A percentile compares a stretch with the other conserved stretches of the same genome.
phyloP scores from a whole-genome alignment of 2,113 vertebrate genomes.

The Ancistrus triradiatus region DNA sequence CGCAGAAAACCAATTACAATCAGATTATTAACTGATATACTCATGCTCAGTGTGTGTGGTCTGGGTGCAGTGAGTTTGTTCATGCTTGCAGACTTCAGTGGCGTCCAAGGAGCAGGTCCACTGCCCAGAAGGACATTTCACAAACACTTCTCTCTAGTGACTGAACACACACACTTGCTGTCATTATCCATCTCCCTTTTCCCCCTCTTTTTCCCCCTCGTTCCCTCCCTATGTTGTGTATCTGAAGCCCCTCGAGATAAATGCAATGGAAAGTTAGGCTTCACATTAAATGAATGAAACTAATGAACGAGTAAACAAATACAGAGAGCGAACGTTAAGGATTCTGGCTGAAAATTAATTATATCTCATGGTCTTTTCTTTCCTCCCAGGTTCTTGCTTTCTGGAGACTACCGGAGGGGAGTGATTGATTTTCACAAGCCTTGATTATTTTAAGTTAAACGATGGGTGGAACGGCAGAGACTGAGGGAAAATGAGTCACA shows the following conservation, averaged over 20 bases:
- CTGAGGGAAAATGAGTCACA: not conserved
- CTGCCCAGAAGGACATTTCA: slow-evolving; percentile 24
- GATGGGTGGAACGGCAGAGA: not conserved
- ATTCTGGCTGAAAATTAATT: slow-evolving; percentile 37
- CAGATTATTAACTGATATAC: too few species aligned
- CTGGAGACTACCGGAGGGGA: slow-evolving; percentile 16
- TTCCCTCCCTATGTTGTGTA: not conserved
- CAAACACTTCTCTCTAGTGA: too few species aligned
- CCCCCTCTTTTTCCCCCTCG: not conserved
- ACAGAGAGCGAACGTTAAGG: slow-evolving; percentile 1
- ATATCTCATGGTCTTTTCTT: slow-evolving; percentile 29
- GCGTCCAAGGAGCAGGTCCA: not conserved
- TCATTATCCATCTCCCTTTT: slow-evolving; percentile 3
- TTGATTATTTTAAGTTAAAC: slow-evolving; percentile 9
- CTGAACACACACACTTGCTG: not conserved
- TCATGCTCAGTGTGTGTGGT: not conserved
- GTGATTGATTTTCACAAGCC: not conserved
- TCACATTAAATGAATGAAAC: slow-evolving; percentile 21
- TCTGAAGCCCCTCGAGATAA: slow-evolving; percentile 9
- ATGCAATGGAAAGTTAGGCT: slow-evolving; percentile 6
- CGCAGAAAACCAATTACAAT: too few species aligned
- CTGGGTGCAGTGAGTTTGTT: not conserved
- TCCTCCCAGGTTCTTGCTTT: not conserved
- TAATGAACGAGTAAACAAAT: slow-evolving; percentile 34
- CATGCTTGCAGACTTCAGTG: not conserved